Evolutionary conservation across 2,113 vertebrate genomes (phyloP).

Genomic region (Entomyzon cyanotis): DNA sequence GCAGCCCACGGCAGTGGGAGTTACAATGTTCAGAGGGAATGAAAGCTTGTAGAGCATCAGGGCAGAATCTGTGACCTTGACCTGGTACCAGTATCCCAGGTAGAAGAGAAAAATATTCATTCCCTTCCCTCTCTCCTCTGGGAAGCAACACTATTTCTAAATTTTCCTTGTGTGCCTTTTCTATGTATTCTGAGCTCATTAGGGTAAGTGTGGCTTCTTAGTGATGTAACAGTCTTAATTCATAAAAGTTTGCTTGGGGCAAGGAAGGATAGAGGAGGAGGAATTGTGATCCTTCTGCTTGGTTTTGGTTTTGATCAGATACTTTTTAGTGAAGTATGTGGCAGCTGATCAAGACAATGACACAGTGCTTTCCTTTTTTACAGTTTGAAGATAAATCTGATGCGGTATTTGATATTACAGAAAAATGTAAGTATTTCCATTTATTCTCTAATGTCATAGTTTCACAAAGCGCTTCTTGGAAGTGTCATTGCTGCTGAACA

Average conservation of each 20-base stretch:
- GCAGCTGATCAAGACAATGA: conserved; percentile 51
- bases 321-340: background rate
- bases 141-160: background rate
- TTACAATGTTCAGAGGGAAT: background rate
- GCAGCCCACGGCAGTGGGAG: background rate
- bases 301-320: background rate
- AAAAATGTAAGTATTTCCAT: conserved; percentile 77
- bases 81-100: background rate
- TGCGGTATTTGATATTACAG: conserved; percentile 78
- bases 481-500: background rate
- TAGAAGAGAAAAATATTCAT: background rate
- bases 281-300: background rate
- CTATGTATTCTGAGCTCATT: background rate
- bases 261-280: background rate
- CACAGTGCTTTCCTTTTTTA: conserved; percentile 64
- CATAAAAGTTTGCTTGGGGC: background rate
- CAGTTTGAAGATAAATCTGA: conserved; percentile 82
- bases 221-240: background rate
- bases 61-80: background rate
- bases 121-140: background rate
- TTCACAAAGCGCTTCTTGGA: background rate
- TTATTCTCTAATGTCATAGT: conserved; percentile 36
- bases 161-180: background rate
- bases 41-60: rapidly evolving
- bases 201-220: background rate